A percentile compares a stretch with the other conserved stretches of the same genome.
Conservation (phyloP, 2,888 invertebrate species). For the Drosophila differens region DNA sequence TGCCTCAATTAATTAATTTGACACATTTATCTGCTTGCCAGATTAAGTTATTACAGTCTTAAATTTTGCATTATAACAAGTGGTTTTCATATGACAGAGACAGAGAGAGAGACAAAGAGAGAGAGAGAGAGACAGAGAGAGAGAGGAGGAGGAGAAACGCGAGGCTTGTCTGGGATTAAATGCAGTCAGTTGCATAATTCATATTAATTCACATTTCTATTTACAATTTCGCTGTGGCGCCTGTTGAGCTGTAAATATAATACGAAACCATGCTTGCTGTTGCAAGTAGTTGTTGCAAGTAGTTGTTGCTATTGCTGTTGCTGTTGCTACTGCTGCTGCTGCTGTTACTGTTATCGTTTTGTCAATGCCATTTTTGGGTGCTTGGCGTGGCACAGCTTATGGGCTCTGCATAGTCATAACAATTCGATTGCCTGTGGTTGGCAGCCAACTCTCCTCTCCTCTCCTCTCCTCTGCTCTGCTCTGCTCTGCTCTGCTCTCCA, state of each 20-base stretch:
- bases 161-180: background rate
- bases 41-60: background rate
- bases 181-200: background rate
- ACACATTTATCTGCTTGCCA: background rate
- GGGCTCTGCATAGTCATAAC: constrained; percentile 46
- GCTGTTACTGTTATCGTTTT: background rate
- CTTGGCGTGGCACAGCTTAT: constrained; percentile 49
- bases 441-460: background rate
- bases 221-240: background rate
- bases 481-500: background rate
- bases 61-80: background rate
- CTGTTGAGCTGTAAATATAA: constrained; percentile 3
- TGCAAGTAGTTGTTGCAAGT: background rate
- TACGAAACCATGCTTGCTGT: background rate
- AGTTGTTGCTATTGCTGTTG: background rate
- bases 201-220: background rate
- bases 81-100: background rate
- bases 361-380: constrained; percentile 5
- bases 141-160: background rate
- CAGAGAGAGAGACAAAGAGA: background rate
- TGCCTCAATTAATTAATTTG: background rate
- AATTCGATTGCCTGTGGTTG: constrained; percentile 35
- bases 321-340: background rate
- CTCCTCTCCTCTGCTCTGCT: background rate
- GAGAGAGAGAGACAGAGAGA: background rate